phyloP scores from a whole-genome alignment of 1,140 invertebrate genomes.

The Drosophila pectinifera region DNA sequence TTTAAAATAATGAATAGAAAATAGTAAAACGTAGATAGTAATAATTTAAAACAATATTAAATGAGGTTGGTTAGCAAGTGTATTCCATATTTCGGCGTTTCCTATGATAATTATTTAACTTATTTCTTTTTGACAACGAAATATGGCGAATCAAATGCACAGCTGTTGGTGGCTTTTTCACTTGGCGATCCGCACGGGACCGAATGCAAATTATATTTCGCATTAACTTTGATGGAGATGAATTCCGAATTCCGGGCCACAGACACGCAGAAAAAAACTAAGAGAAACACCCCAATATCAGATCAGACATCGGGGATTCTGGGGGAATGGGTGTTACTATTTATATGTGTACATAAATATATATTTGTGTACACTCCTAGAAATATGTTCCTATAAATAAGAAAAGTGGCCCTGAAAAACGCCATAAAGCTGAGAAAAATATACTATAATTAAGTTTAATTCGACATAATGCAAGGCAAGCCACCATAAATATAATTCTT shows the following conservation, averaged over 20 bases:
- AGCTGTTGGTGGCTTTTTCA: conserved; percentile 57
- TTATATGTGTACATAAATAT: neutral
- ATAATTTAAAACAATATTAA: neutral
- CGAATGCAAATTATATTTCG: conserved; percentile 71
- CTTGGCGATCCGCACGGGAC: conserved; percentile 33
- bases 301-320: conserved; percentile 19
- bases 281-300: conserved; percentile 27
- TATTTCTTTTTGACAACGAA: conserved; percentile 61
- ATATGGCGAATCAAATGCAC: conserved; percentile 63
- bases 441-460: neutral
- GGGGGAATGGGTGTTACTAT: neutral
- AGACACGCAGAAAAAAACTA: conserved; percentile 4
- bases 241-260: conserved; percentile 51
- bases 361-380: neutral
- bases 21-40: too few species aligned
- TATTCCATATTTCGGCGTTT: neutral
- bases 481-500: too few species aligned
- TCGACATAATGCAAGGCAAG: too few species aligned
- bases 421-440: neutral
- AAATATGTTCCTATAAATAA: neutral
- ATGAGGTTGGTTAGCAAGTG: neutral
- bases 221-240: conserved; percentile 72
- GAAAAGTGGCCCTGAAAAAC: neutral
- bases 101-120: conserved; percentile 17
- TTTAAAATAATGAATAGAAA: too few species aligned